Base-by-base conservation (phyloP, 2,113 vertebrate species). In the Dromiciops gliroides region DNA sequence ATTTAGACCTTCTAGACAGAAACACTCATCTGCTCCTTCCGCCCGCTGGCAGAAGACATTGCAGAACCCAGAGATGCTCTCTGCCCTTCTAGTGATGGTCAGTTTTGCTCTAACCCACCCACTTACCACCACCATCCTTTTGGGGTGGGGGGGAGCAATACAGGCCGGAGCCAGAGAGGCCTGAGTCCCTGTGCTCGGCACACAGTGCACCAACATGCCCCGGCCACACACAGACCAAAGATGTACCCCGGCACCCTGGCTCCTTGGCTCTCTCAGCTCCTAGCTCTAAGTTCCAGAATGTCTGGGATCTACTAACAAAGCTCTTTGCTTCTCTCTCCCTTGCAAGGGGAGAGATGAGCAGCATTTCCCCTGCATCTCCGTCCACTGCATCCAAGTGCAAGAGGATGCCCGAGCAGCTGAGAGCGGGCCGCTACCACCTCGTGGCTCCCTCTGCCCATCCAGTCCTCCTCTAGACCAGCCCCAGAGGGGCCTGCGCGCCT, bases 261-360 rank as follows among this genome's bases (percentile, higher is more conserved):
- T 52, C 22, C 51, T 52, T 19, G 51, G 67, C 53, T 47, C 31
- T 31, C 56, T 60, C 28, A 28, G 56, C 56, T n/a, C 19, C 90
- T 91, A 53, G 90, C 47, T 92, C 60, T 90, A 83, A 95, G 94
- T 89, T 97, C 91, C 89, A 25, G 44, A 47, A 56, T 83, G 94
- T 91, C 94, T 91, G 1, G 31, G 49, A 44, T 50, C 83, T 47
- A 4, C 89, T 11, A 44, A 23, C 2, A 50, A 91, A 97, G 50
- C 48, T 19, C 22, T 4, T 31, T 51, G 56, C 8, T 96, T 90
- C 51, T 44, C 48, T n/a, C 37, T 44, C 89, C 31, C 25, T 89
- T 89, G 47, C 67, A 56, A 49, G 49, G 16, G 47, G 75, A 88
- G 50, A 24, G 48, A 44, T 16, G 47, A 24, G 23, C 50, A 23